Evolutionary conservation across 2,113 vertebrate genomes (phyloP).

Genomic region (Channa argus): DNA sequence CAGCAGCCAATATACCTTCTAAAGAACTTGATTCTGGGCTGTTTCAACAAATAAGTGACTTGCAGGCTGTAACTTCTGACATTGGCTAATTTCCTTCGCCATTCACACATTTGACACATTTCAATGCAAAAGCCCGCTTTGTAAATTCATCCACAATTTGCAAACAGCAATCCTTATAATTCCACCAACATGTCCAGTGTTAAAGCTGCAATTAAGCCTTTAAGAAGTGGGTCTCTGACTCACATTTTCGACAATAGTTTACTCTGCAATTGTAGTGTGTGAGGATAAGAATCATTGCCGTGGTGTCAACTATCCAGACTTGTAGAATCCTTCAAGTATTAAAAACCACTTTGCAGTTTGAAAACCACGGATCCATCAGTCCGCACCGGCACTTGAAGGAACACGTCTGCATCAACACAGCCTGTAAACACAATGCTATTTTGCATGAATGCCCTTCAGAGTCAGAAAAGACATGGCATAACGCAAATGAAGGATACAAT

Average conservation of each 20-base stretch:
- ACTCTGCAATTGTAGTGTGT: background rate
- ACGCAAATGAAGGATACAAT: background rate
- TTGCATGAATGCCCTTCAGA: background rate
- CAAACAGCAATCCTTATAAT: background rate
- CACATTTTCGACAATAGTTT: background rate
- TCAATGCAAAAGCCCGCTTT: background rate
- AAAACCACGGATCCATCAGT: background rate
- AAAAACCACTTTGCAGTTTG: background rate
- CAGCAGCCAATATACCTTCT: too few species aligned
- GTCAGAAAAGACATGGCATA: background rate
- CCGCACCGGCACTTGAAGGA: background rate
- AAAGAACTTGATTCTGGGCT: too few species aligned
- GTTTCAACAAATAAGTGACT: too few species aligned
- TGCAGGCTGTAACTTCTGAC: too few species aligned
- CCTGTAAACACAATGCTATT: background rate
- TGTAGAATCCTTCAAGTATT: background rate
- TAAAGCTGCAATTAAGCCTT: too few species aligned
- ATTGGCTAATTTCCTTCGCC: too few species aligned
- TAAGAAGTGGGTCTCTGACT: too few species aligned
- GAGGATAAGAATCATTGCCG: background rate
- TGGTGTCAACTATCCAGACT: background rate
- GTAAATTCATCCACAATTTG: background rate
- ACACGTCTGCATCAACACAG: background rate
- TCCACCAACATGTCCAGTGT: background rate
- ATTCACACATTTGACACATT: background rate